Evolutionary conservation across 2,797 vertebrate genomes (phyloP), one percentile per base, ranked within the genome.

Genomic region (Falco rusticolus): DNA sequence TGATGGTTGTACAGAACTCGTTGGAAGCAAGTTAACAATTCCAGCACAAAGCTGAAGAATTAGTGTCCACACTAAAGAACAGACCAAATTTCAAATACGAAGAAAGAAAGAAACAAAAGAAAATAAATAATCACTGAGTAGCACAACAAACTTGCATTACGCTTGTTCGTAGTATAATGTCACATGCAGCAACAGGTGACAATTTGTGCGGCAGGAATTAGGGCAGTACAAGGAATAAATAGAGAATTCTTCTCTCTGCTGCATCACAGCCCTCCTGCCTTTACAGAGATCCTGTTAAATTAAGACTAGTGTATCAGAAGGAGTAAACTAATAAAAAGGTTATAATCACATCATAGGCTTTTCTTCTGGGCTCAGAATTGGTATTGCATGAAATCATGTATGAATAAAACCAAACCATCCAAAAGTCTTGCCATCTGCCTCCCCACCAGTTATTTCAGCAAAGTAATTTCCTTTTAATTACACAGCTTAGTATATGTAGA

Each of bases 401-500:
- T 24, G 50, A 96, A 81, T 78, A 84, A 72, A 90, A 92, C 19
- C 50, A 87, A 95, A 75, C 47, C 61, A 89, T 57, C 57, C 75
- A 64, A 89, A 96, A 90, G 83, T 47, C 84, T 75, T 34, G 1
- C 51, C 34, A 75, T 16, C 16, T 75, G 45, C 63, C 54, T 90
- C 54, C 61, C 10, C 34, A 80, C 72, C 57, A 53, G n/a, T 85
- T 86, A 91, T 63, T 94, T 87, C 61, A 81, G 54, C 37, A 65
- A 90, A 92, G 33, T n/a, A 0, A 54, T 92, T 86, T 76, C 64
- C 82, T 92, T 96, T 89, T 92, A 96, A 95, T 94, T 92, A 94
- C 0, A 0, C 20, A 56, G 19, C 50, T 90, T 71, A 75, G 34
- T 18, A 33, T 29, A 64, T 19, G 54, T 26, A 75, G 68, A 64